These are phyloP conservation scores for Paragorgia papillata DNA, from an alignment of 92 coral and sea anemone species.

Conservation along the genomic window DNA sequence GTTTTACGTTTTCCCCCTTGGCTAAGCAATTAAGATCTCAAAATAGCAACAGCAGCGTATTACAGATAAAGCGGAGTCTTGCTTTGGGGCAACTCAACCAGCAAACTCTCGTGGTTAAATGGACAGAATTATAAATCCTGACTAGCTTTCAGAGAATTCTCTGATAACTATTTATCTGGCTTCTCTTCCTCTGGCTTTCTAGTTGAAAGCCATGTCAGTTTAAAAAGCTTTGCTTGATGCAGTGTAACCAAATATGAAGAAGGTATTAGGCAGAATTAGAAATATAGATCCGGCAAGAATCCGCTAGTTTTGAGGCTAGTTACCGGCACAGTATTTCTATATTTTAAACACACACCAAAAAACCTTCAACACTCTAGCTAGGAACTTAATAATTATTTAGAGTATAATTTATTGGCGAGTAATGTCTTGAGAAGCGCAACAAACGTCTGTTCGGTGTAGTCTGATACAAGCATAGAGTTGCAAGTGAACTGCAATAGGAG, in stretches of 20 bases:
- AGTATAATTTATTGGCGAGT: neutral
- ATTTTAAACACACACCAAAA: neutral
- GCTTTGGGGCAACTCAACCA: neutral
- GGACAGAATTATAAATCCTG: neutral
- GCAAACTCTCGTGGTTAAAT: too few relatives aligned
- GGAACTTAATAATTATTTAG: neutral
- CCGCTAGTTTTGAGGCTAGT: neutral
- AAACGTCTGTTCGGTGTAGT: neutral
- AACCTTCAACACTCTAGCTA: neutral
- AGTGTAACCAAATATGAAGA: neutral
- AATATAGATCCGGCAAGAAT: neutral
- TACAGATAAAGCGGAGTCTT: neutral
- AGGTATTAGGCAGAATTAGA: neutral
- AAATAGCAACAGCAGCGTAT: slow-evolving; percentile 39
- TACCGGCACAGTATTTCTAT: neutral
- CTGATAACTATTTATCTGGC: too few relatives aligned
- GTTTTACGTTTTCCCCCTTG: slow-evolving; percentile 34
- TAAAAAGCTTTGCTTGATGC: neutral
- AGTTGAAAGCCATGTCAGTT: neutral
- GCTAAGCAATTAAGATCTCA: slow-evolving; percentile 33
- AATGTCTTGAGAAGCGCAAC: neutral
- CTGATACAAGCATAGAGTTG: neutral
- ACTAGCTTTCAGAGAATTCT: too few relatives aligned
- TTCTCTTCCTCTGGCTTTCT: too few relatives aligned
- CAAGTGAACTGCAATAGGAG: neutral